Base-by-base conservation (phyloP, 2,888 invertebrate species). In the Aphelenchoides bicaudatus region DNA sequence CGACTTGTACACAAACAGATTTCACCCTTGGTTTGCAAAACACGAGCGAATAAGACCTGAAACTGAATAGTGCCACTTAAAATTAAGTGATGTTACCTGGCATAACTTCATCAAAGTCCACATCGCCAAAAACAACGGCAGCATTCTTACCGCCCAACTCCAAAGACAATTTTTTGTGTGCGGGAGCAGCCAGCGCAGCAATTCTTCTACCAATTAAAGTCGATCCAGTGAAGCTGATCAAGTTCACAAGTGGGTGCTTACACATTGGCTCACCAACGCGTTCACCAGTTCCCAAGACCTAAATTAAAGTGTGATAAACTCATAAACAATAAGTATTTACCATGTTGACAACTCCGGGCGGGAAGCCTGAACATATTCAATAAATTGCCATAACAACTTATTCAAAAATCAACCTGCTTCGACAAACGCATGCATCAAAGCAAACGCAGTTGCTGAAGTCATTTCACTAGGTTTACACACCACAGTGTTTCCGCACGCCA, bases 61-160 rank as follows among this genome's bases (percentile, higher is more conserved):
- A n/a, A n/a, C n/a, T n/a, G n/a, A n/a, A 2, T 53, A 28, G n/a
- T n/a, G 58, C 54, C 1, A 53, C 62, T 64, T 10, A 81, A 73
- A 46, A 81, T n/a, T n/a, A n/a, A n/a, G n/a, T n/a, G n/a, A n/a
- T n/a, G n/a, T n/a, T 78, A 5, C 78, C 75, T 2, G 78, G 70
- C 10, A 83, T 62, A 65, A 81, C 82, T 61, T 80, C 79, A 1
- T 80, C 80, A 16, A 84, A 64, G 63, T 84, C 80, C n/a, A 80
- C 80, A 70, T 83, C 83, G 34, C 75, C 77, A 66, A 83, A 84
- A 4, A 85, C 80, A 8, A 85, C 79, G 5, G 81, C 83, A 1
- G 84, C 80, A 74, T 85, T 85, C 71, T 84, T 85, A 0, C 84
- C 84, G 28, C 84, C 84, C 74, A 84, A 80, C 80, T 84, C 84